Conservation (phyloP, 2,797 vertebrate genomes). For the Rhodeus uyekii region DNA sequence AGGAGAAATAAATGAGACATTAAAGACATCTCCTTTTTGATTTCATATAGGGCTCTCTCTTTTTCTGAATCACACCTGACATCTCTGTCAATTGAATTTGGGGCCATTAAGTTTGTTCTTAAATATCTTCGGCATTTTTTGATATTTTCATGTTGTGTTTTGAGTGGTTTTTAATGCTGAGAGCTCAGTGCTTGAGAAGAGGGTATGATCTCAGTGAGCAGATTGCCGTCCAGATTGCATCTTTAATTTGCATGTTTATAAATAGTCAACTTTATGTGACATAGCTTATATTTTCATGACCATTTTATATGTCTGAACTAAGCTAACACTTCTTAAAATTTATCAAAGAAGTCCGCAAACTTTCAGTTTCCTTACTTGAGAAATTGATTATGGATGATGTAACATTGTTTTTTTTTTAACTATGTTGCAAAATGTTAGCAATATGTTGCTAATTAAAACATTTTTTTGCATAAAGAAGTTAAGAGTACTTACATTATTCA, state of each 20-base stretch:
- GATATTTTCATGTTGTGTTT: constrained; percentile 7
- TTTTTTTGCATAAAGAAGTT: too few species aligned
- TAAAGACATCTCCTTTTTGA: neutral
- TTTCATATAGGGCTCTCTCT: neutral
- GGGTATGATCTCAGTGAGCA: constrained; percentile 72
- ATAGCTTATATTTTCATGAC: constrained; percentile 62
- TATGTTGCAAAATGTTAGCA: too few species aligned
- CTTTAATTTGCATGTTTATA: constrained; percentile 71
- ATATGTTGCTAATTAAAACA: too few species aligned
- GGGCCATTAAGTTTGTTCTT: neutral
- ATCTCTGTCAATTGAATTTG: neutral
- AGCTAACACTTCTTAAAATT: neutral
- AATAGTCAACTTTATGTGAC: constrained; percentile 63
- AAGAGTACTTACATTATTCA: too few species aligned
- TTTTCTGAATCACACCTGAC: neutral
- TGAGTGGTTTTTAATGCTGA: constrained; percentile 53
- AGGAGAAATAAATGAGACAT: neutral
- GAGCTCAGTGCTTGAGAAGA: constrained; percentile 56
- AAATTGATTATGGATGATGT: too few species aligned
- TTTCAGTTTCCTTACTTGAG: too few species aligned
- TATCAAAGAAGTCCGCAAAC: too few species aligned
- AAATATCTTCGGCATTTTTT: constrained; percentile 3
- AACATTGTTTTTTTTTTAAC: too few species aligned
- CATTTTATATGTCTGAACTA: constrained; percentile 54
- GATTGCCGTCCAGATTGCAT: constrained; percentile 75